These are phyloP conservation scores for Drosophila cardini DNA, from an alignment of 1,140 invertebrate genomes.

Conservation along the genomic window DNA sequence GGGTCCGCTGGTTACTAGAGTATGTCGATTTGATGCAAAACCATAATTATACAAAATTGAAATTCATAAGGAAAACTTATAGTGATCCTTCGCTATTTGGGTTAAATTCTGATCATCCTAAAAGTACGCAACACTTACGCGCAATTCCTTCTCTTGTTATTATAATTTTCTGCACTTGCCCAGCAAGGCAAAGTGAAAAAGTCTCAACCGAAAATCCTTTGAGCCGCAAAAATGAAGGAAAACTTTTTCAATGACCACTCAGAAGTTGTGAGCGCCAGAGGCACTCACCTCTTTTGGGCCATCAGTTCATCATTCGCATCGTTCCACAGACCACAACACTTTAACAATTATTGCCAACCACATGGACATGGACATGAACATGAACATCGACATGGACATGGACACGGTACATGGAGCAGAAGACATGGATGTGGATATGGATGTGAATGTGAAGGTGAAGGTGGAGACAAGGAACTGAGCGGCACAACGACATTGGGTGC, in stretches of 20 bases:
- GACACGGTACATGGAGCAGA: not conserved
- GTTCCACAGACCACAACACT: conserved; percentile 57
- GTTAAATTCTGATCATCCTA: not conserved
- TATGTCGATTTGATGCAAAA: too few relatives aligned
- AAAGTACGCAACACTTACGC: too few relatives aligned
- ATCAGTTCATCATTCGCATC: conserved; percentile 62
- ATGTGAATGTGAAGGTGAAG: conserved; percentile 1
- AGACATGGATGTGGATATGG: conserved; percentile 31
- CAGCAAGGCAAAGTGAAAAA: conserved; percentile 29
- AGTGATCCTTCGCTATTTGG: too few relatives aligned
- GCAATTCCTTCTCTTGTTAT: not conserved
- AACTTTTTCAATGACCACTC: conserved; percentile 44
- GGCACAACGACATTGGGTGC: conserved; percentile 25
- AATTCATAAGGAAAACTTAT: too few relatives aligned
- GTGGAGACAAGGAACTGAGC: conserved; percentile 1
- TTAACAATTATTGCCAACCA: conserved; percentile 80
- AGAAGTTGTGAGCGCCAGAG: conserved; percentile 22
- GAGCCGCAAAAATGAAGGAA: conserved; percentile 22
- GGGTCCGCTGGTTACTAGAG: too few relatives aligned
- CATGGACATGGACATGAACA: conserved; percentile 57
- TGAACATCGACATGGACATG: conserved; percentile 21
- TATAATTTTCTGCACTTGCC: conserved; percentile 3
- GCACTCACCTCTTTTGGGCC: conserved; percentile 15
- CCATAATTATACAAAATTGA: too few relatives aligned
- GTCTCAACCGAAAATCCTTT: conserved; percentile 11